Evolutionary conservation across 2,797 vertebrate species (phyloP).

Genomic region (Leucoraja ocellata): DNA sequence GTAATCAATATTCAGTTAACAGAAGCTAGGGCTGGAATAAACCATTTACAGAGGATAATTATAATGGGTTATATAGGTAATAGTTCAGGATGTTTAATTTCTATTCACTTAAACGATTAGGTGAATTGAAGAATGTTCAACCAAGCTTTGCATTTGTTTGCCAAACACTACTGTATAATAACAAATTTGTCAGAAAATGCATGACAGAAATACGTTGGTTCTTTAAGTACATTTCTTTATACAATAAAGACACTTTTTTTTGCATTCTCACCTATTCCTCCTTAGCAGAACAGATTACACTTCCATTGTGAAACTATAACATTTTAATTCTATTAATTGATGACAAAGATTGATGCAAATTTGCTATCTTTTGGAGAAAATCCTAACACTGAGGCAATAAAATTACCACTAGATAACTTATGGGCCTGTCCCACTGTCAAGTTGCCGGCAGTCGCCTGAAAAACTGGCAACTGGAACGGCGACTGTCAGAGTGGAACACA

Average conservation of each 20-base stretch:
- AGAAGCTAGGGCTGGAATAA: neutral
- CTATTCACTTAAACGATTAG: neutral
- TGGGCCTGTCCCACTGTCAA: too few relatives aligned
- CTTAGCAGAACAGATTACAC: neutral
- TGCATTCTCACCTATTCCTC: too few relatives aligned
- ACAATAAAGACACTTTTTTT: neutral
- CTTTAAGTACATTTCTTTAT: too few relatives aligned
- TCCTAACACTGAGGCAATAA: neutral
- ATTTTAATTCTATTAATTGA: neutral
- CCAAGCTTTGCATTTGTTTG: neutral
- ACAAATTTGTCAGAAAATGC: neutral
- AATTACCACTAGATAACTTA: neutral
- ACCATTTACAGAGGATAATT: constrained; percentile 4
- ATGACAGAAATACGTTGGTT: neutral
- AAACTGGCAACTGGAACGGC: too few relatives aligned
- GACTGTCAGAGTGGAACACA: too few relatives aligned
- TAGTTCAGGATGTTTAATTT: constrained; percentile 7
- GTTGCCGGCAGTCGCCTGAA: too few relatives aligned
- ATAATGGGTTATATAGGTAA: constrained; percentile 2
- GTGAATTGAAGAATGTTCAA: constrained; percentile 8
- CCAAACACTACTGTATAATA: neutral
- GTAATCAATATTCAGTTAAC: neutral
- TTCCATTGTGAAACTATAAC: neutral
- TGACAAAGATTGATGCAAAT: neutral
- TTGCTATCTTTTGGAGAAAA: neutral